Evolutionary conservation across 1,140 invertebrate species (phyloP).

Genomic region (Portunus trituberculatus): DNA sequence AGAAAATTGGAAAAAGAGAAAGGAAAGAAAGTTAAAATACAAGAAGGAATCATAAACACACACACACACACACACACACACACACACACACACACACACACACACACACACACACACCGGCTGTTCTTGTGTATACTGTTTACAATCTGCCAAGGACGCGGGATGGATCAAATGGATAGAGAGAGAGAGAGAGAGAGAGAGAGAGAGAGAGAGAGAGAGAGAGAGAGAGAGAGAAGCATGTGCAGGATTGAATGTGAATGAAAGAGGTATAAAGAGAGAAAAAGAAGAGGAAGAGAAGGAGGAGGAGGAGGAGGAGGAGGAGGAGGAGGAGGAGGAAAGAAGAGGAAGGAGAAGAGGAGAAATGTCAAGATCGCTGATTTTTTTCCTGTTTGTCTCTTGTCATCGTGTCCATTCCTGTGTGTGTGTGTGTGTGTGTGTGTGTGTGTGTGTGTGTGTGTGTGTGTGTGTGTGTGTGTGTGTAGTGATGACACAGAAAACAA

Average conservation of each 20-base stretch:
- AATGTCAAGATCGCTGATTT: neutral
- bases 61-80: neutral
- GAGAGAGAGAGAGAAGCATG: neutral
- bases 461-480: neutral
- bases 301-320: neutral
- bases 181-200: conserved; percentile 20
- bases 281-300: neutral
- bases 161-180: neutral
- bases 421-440: neutral
- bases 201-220: conserved; percentile 20
- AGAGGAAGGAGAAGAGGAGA: neutral
- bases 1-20: too few species aligned
- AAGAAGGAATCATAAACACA: neutral
- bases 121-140: neutral
- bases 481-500: neutral
- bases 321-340: neutral
- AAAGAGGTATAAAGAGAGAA: neutral
- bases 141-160: neutral
- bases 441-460: neutral
- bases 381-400: neutral
- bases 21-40: too few species aligned
- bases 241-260: neutral
- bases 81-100: neutral
- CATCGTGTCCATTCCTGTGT: neutral
- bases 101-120: neutral